Percentiles rank a stretch among this genome's conserved stretches.
These are phyloP conservation scores for Dioctria linearis DNA, from an alignment of 2,888 invertebrate species.

Conservation along the genomic window DNA sequence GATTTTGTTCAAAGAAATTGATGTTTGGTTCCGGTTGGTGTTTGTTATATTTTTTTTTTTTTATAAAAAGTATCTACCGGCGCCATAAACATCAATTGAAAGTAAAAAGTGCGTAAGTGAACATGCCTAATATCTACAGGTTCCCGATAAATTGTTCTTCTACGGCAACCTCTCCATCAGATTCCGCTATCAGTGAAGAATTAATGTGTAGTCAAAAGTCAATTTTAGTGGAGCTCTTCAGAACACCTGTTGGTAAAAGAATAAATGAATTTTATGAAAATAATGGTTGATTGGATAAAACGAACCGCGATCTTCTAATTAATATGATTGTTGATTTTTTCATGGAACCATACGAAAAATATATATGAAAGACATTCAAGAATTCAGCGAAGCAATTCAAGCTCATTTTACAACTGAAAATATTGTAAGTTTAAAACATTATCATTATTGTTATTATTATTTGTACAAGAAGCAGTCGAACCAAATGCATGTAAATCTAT, in stretches of 20 bases:
- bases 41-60: neutral
- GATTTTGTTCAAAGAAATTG: neutral
- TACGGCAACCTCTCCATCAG: neutral
- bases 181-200: too few relatives aligned
- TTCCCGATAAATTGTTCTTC: neutral
- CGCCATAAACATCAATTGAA: conserved; percentile 18
- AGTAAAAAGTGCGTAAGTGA: conserved; percentile 24
- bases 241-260: too few relatives aligned
- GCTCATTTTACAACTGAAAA: too few relatives aligned
- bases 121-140: conserved; percentile 18
- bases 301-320: too few relatives aligned
- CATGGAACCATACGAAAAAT: too few relatives aligned
- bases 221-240: too few relatives aligned
- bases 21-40: neutral
- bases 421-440: neutral
- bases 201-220: too few relatives aligned
- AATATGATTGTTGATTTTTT: too few relatives aligned
- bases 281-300: too few relatives aligned
- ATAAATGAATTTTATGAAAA: too few relatives aligned
- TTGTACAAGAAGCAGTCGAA: neutral
- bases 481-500: neutral
- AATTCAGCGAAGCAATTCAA: too few relatives aligned
- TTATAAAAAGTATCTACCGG: conserved; percentile 1
- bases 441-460: neutral
- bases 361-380: too few relatives aligned